Percentiles rank a stretch among this genome's conserved stretches.
These are phyloP conservation scores for Sialis lutaria DNA, from an alignment of 2,888 invertebrate genomes.

Conservation along the genomic window DNA sequence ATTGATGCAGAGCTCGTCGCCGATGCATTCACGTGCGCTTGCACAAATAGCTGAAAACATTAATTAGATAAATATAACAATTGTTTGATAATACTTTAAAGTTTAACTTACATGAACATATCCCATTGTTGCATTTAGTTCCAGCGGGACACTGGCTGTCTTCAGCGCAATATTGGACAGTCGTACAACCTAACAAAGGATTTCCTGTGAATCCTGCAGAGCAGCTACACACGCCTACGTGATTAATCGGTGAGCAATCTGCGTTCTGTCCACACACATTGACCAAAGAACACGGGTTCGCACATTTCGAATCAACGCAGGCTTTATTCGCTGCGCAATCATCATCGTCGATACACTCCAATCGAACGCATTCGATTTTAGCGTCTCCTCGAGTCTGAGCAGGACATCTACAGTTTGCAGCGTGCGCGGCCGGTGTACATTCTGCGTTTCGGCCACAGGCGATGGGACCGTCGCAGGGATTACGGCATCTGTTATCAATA, in stretches of 20 bases:
- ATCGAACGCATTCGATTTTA: constrained; percentile 46
- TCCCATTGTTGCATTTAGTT: constrained; percentile 65
- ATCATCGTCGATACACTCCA: constrained; percentile 62
- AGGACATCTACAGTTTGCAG: constrained; percentile 57
- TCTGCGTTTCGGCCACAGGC: constrained; percentile 62
- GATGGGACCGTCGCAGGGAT: constrained; percentile 49
- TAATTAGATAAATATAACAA: not conserved
- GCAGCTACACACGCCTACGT: constrained; percentile 70
- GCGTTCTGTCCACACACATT: constrained; percentile 74
- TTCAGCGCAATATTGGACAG: constrained; percentile 63
- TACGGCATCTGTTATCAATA: constrained; percentile 53
- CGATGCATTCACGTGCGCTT: constrained; percentile 67
- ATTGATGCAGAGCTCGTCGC: constrained; percentile 71
- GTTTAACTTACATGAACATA: constrained; percentile 47
- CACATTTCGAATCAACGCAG: constrained; percentile 64
- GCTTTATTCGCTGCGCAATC: constrained; percentile 56
- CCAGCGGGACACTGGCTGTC: constrained; percentile 72
- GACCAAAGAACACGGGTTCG: constrained; percentile 61
- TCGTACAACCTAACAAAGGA: constrained; percentile 68
- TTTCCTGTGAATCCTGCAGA: constrained; percentile 71
- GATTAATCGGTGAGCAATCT: constrained; percentile 56
- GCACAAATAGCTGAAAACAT: constrained; percentile 47
- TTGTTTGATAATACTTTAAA: not conserved
- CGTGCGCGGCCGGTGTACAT: constrained; percentile 51
- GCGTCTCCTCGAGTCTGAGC: constrained; percentile 61